Evolutionary conservation across 1,140 invertebrate genomes (phyloP), one percentile per base, ranked within the genome.

Genomic region (Trigoniulus corallinus): DNA sequence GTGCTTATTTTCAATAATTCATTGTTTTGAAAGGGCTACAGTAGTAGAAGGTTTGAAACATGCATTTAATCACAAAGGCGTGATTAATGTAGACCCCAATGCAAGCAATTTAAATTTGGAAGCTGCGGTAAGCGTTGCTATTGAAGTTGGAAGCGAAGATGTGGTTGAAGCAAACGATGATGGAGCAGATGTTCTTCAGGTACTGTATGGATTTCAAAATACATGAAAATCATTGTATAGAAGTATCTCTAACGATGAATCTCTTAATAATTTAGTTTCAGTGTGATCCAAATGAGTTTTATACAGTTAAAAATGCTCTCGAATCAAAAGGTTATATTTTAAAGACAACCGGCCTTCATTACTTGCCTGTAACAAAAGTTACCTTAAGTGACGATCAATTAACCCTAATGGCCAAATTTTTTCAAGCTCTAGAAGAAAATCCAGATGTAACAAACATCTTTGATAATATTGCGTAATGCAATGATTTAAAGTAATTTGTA

Each of bases 131-230:
- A 34, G 44, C 15, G 47, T 25, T 49, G 60, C 56, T 3, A 59
- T 60, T 41, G 54, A 56, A 53, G 59, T 54, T 15, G 60, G 54
- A 26, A 59, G 57, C 22, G 60, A 60, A 55, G 60, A 61, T 44
- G 54, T 59, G 1, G 27, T 29, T 0, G 15, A 39, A 13, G 34
- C 47, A 4, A 54, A 57, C 29, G 59, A 60, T 21, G 53, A 57
- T 25, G 50, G 23, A 21, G 26, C 24, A 22, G 29, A 20, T 3
- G 48, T 22, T 26, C 48, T 27, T 18, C 48, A 25, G 22, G 46
- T 45, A 47, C 47, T 15, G n/a, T n/a, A n/a, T n/a, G n/a, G 21
- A 18, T 46, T 62, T 52, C 73, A 71, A 49, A 53, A 43, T 13
- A 58, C 53, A 15, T 37, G 22, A n/a, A 24, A 52, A 46, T 20